A percentile compares a stretch with the other conserved stretches of the same genome.
Conservation (phyloP, 2,113 vertebrate genomes). For the Peucedramus taeniatus region DNA sequence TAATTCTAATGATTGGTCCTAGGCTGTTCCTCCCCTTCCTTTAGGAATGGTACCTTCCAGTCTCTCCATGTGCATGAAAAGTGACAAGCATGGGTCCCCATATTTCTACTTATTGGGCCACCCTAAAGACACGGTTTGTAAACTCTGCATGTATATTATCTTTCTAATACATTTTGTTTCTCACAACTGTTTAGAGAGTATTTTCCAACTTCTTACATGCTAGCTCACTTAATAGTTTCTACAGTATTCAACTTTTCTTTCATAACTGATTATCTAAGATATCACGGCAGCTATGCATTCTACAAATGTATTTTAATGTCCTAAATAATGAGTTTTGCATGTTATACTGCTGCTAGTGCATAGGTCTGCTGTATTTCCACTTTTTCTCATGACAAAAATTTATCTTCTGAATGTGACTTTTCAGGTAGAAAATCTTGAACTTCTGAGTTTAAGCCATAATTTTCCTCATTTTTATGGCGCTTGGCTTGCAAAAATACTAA, state of each 20-base stretch:
- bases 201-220: conserved; percentile 40
- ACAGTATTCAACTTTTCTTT: not conserved
- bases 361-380: not conserved
- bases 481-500: not conserved
- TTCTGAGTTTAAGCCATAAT: not conserved
- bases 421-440: not conserved
- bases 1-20: conserved; percentile 99
- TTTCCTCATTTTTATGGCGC: not conserved
- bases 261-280: not conserved
- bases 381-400: not conserved
- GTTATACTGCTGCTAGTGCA: not conserved
- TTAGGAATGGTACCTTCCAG: conserved; percentile 99
- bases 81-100: conserved; percentile 99
- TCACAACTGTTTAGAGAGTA: conserved; percentile 58
- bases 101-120: conserved; percentile 99
- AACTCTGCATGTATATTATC: conserved; percentile 88
- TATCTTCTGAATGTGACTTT: not conserved
- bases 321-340: not conserved
- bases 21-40: conserved; percentile 99
- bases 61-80: conserved; percentile 99
- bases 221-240: conserved; percentile 44
- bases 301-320: not conserved
- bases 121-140: conserved; percentile 99
- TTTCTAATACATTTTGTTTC: conserved; percentile 75
- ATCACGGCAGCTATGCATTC: not conserved